Percentiles rank a stretch among this genome's conserved stretches.
phyloP scores from a whole-genome alignment of 2,113 vertebrate genomes.

The Catagonus wagneri region DNA sequence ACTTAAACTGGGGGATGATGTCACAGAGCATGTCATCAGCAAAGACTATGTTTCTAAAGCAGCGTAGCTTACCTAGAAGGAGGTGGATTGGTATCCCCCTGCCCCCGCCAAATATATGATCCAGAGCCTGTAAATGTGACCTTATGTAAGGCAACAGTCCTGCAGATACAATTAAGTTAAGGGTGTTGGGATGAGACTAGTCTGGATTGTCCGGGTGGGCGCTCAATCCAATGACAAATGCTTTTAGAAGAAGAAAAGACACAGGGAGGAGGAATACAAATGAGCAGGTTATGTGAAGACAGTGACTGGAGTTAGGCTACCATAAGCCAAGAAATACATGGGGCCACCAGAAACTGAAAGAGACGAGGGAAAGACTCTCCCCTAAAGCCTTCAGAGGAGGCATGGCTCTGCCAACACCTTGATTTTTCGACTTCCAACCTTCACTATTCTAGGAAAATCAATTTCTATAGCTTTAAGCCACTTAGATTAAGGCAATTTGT shows the following conservation, averaged over 20 bases:
- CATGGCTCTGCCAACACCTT: background rate
- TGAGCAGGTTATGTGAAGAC: too few species aligned
- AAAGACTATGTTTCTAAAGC: background rate
- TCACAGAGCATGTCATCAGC: background rate
- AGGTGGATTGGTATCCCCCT: background rate
- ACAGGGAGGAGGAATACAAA: background rate
- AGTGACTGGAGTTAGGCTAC: background rate
- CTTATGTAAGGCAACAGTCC: background rate
- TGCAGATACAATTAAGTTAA: background rate
- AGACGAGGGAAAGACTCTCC: background rate
- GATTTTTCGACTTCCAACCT: background rate
- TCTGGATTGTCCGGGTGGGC: background rate
- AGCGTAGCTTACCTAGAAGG: background rate
- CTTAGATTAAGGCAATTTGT: background rate
- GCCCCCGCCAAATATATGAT: background rate
- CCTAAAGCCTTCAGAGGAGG: background rate
- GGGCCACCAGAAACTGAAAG: background rate
- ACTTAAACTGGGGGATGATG: background rate
- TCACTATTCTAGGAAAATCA: background rate
- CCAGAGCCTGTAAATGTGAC: background rate
- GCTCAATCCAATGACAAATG: background rate
- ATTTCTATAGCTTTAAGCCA: background rate
- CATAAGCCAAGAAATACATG: background rate
- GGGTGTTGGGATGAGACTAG: slow-evolving; percentile 15
- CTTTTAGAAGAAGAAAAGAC: background rate